Evolutionary conservation across 2,113 vertebrate species (phyloP).

Genomic region (Nesoenas mayeri): DNA sequence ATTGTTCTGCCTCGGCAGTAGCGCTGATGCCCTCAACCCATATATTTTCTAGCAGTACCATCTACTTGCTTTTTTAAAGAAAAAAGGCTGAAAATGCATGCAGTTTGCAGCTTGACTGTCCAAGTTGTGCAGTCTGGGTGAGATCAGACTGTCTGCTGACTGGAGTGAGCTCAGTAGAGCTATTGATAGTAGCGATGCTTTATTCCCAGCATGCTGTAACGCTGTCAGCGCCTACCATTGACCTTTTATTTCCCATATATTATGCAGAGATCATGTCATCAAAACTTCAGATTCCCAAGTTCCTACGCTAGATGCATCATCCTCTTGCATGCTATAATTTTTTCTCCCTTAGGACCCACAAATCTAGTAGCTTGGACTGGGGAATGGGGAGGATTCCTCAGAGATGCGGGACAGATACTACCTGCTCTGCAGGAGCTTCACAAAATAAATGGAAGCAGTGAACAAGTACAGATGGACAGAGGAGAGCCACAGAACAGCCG

Average conservation of each 20-base stretch:
- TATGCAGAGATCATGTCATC: background rate
- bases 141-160: slow-evolving; percentile 29
- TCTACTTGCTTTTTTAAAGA: background rate
- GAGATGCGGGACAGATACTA: background rate
- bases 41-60: background rate
- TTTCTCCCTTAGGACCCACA: background rate
- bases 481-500: background rate
- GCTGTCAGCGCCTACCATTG: slow-evolving; percentile 20
- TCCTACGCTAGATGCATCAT: background rate
- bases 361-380: background rate
- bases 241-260: slow-evolving; percentile 27
- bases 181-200: slow-evolving; percentile 9
- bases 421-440: background rate
- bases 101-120: background rate
- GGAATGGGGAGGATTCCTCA: background rate
- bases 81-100: background rate
- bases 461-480: background rate
- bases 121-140: background rate
- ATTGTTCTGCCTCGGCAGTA: slow-evolving; percentile 15
- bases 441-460: background rate
- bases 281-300: background rate
- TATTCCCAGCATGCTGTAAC: slow-evolving; percentile 23
- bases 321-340: background rate
- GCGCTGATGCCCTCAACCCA: slow-evolving; percentile 1
- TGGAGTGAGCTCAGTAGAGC: background rate